These are phyloP conservation scores for Anticlea derivata DNA, from an alignment of 2,888 invertebrate genomes.

Conservation along the genomic window DNA sequence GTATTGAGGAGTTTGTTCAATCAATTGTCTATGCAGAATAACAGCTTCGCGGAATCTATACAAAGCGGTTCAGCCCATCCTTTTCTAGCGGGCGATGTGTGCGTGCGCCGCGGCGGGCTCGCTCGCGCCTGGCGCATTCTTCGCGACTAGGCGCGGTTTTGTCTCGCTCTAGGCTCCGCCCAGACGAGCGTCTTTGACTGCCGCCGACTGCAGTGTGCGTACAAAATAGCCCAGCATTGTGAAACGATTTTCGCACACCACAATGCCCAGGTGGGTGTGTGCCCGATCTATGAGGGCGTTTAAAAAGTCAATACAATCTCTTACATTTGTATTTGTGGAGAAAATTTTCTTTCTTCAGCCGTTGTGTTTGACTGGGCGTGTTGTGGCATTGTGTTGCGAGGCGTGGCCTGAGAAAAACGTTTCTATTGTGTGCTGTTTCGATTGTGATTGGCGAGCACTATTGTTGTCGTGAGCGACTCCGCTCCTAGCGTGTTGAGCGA, in stretches of 20 bases:
- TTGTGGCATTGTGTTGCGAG: slow-evolving; percentile 66
- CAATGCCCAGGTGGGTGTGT: slow-evolving; percentile 78
- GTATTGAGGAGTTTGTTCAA: slow-evolving; percentile 60
- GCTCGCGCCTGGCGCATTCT: slow-evolving; percentile 60
- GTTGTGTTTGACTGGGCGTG: slow-evolving; percentile 73
- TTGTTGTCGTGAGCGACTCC: slow-evolving; percentile 49
- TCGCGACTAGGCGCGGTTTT: slow-evolving; percentile 61
- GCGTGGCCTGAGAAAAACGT: slow-evolving; percentile 74
- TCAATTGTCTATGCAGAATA: slow-evolving; percentile 80
- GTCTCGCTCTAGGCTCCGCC: slow-evolving; percentile 80
- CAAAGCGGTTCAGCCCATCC: slow-evolving; percentile 78
- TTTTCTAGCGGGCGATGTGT: slow-evolving; percentile 77
- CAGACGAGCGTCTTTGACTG: slow-evolving; percentile 65
- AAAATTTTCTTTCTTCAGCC: slow-evolving; percentile 78
- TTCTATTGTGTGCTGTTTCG: slow-evolving; percentile 69
- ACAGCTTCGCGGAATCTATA: slow-evolving; percentile 79
- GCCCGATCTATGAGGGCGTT: slow-evolving; percentile 79
- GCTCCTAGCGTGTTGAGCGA: slow-evolving; percentile 34
- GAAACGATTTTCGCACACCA: slow-evolving; percentile 75
- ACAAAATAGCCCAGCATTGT: slow-evolving; percentile 73
- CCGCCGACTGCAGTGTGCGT: slow-evolving; percentile 66
- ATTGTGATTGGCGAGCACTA: slow-evolving; percentile 74
- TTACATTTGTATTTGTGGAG: slow-evolving; percentile 75
- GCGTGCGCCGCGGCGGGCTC: slow-evolving; percentile 60
- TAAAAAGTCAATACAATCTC: slow-evolving; percentile 83